These are phyloP conservation scores for Cyanistes caeruleus DNA, from an alignment of 2,113 vertebrate species.

Conservation along the genomic window DNA sequence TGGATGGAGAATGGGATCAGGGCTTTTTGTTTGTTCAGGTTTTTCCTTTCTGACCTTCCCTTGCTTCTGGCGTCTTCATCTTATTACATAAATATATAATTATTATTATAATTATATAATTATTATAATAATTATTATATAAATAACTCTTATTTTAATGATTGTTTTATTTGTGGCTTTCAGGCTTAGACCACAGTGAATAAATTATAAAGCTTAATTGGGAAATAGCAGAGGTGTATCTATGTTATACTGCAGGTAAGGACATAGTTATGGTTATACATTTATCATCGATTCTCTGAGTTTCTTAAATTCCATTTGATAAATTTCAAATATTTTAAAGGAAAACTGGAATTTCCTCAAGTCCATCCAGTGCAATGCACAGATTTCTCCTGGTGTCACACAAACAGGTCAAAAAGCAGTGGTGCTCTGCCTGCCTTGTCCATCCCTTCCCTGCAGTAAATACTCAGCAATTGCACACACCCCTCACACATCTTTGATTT, in stretches of 20 bases:
- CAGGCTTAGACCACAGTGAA: not conserved
- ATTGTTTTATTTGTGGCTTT: not conserved
- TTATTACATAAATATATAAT: too few relatives aligned
- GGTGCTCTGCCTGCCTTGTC: accelerated
- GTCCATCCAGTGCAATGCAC: not conserved
- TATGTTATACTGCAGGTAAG: not conserved
- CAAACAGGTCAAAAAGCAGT: not conserved
- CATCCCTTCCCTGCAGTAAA: not conserved
- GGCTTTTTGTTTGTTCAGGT: accelerated
- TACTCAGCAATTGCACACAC: not conserved
- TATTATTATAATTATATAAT: too few relatives aligned
- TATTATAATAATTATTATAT: too few relatives aligned
- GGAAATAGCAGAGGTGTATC: not conserved
- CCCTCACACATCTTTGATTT: not conserved
- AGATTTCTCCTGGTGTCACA: not conserved
- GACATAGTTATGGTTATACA: not conserved
- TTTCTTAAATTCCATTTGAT: not conserved
- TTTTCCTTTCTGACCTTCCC: not conserved
- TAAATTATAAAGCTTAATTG: not conserved
- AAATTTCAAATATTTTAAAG: not conserved
- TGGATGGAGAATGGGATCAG: not conserved
- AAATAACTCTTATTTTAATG: too few relatives aligned
- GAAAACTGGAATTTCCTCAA: not conserved
- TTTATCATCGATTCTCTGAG: not conserved
- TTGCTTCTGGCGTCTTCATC: not conserved